Base-by-base conservation (phyloP, 2,797 vertebrate species). In the Enteromius afrohamiltoni region DNA sequence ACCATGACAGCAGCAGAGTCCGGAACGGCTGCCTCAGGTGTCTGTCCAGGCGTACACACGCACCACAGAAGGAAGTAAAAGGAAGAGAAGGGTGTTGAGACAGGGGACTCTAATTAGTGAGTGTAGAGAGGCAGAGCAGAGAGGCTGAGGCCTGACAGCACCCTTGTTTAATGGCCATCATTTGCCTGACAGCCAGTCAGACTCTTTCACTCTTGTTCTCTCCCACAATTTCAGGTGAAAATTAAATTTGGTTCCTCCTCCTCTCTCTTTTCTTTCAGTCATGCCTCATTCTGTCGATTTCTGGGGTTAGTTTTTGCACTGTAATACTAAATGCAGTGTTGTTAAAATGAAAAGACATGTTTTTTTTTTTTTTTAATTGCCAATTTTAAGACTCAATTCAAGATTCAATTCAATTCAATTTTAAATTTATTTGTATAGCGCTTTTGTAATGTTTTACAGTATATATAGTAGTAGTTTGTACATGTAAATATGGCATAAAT, bases 121-220 rank as follows among this genome's bases (percentile, higher is more conserved):
- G 82, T 55, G 47, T 42, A 19, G 42, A 74, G 77, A 79, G 45
- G 55, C 26, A 70, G 53, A 82, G 76, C 81, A 83, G 79, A 88
- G 75, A 45, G 42, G 53, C 71, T 79, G 86, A 83, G 84, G 53
- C 71, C 79, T 92, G 93, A 93, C 92, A 93, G 90, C 87, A 77
- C 85, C 76, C 37, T 55, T 83, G 85, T 93, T 90, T 93, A 94
- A 93, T 93, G 91, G 87, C 90, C 92, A 90, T 92, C 90, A 90
- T 87, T 88, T 90, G 87, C 40, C 87, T 85, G 69, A 85, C 70
- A 82, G 76, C 55, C 69, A 89, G 90, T 92, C 89, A 92, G 73
- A 85, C 86, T 86, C 65, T 90, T 88, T 69, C 58, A 49, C 69
- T 74, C 62, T 58, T 53, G 23, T 62, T 83, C 82, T 23, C 31